phyloP scores from a whole-genome alignment of 2,113 vertebrate genomes.

The Oceanodroma tethys region DNA sequence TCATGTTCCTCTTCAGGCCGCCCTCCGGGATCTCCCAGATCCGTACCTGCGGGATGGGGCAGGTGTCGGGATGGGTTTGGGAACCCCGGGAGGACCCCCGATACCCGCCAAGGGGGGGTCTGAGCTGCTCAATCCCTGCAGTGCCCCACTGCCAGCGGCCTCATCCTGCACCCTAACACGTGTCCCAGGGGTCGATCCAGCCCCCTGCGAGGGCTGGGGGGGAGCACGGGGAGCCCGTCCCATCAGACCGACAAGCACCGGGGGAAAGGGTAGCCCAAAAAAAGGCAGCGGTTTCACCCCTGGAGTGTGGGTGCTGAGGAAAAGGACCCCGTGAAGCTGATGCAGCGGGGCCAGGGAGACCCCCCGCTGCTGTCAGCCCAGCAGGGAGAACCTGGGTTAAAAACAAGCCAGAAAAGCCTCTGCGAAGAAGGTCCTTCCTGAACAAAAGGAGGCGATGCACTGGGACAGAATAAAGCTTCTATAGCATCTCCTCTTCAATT shows the following conservation, averaged over 20 bases:
- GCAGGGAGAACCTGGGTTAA: neutral
- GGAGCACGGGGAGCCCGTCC: neutral
- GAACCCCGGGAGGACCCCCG: neutral
- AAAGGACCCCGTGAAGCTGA: neutral
- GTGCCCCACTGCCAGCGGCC: neutral
- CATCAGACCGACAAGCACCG: neutral
- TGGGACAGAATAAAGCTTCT: neutral
- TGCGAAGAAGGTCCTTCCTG: too few species aligned
- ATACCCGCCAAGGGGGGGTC: rapidly evolving
- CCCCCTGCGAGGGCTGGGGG: neutral
- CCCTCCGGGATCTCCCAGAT: constrained; percentile 97
- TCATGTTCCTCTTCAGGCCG: constrained; percentile 90
- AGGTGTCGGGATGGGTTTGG: rapidly evolving
- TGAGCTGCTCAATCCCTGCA: neutral
- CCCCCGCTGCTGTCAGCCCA: neutral
- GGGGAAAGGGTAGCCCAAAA: neutral
- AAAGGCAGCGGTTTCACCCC: neutral
- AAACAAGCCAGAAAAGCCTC: neutral
- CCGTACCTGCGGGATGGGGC: constrained; percentile 76
- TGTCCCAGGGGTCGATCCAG: neutral
- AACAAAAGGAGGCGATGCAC: neutral
- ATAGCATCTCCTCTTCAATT: neutral
- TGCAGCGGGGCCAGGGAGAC: too few species aligned
- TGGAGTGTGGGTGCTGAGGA: neutral
- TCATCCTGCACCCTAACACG: neutral